phyloP scores from a whole-genome alignment of 2,888 invertebrate genomes.

The Agelastica alni region DNA sequence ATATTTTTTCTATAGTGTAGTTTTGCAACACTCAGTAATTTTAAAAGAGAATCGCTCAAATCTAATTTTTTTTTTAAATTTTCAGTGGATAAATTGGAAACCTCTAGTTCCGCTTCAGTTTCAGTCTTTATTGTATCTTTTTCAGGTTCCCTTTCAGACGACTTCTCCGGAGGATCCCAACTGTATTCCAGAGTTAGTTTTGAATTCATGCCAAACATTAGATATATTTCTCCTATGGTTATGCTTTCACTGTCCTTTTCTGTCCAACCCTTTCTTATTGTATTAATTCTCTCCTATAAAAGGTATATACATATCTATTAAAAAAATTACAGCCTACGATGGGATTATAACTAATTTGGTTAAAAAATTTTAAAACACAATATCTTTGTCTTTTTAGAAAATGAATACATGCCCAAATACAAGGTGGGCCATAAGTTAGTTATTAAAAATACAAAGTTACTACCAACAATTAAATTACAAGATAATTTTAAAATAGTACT shows the following conservation, averaged over 20 bases:
- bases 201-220: conserved; percentile 80
- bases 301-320: too few species aligned
- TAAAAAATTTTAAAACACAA: too few species aligned
- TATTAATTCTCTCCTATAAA: conserved; percentile 45
- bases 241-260: conserved; percentile 74
- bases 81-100: neutral
- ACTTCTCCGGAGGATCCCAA: conserved; percentile 64
- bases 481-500: too few species aligned
- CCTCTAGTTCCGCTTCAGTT: conserved; percentile 28
- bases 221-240: conserved; percentile 86
- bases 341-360: too few species aligned
- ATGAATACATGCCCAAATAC: too few species aligned
- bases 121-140: conserved; percentile 21
- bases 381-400: too few species aligned
- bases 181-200: conserved; percentile 78
- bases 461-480: too few species aligned
- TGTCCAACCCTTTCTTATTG: conserved; percentile 78
- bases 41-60: conserved; percentile 57
- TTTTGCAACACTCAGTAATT: conserved; percentile 63
- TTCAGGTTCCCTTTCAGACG: conserved; percentile 10
- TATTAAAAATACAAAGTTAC: too few species aligned
- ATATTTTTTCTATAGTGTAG: conserved; percentile 52
- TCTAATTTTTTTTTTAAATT: conserved; percentile 26
- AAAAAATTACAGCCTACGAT: too few species aligned
- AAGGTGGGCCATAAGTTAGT: too few species aligned